A percentile compares a stretch with the other conserved stretches of the same genome.
Conservation (phyloP, 2,888 invertebrate species). For the Hipparchia semele region DNA sequence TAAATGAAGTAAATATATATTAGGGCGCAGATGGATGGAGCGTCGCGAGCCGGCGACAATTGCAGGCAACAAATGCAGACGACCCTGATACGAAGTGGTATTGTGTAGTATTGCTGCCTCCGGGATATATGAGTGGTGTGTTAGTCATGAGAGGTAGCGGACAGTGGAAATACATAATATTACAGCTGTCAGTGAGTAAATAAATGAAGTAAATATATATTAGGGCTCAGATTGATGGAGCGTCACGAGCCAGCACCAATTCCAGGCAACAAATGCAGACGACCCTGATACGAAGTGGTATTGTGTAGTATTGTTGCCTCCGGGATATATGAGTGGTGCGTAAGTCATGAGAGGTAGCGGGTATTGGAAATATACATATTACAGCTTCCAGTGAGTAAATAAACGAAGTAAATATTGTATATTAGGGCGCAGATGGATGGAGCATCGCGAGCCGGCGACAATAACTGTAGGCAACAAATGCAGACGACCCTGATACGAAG, state of each 20-base stretch:
- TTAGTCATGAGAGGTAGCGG: slow-evolving; percentile 43
- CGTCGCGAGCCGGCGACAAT: no score
- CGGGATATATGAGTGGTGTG: slow-evolving; percentile 47
- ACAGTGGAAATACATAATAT: no score
- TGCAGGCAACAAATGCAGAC: no score
- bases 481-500: slow-evolving; percentile 50
- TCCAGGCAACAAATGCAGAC: no score
- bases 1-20: slow-evolving; percentile 38
- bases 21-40: slow-evolving; percentile 27
- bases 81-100: slow-evolving; percentile 12
- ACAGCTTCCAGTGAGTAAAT: slow-evolving; percentile 8
- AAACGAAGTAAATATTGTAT: slow-evolving; percentile 27
- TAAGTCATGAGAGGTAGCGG: slow-evolving; percentile 43
- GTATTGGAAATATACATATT: no score
- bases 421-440: slow-evolving; percentile 29
- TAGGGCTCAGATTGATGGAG: slow-evolving; percentile 27
- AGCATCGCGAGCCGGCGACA: slow-evolving; percentile 39
- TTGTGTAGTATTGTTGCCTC: slow-evolving; percentile 38
- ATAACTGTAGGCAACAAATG: slow-evolving; percentile 63
- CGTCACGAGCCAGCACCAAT: no score
- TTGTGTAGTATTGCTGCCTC: slow-evolving; percentile 38
- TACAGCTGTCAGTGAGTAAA: slow-evolving; percentile 2
- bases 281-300: slow-evolving; percentile 12
- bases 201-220: slow-evolving; percentile 29
- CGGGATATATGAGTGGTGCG: slow-evolving; percentile 47